Base-by-base conservation (phyloP, 2,113 vertebrate species). In the Boleophthalmus pectinirostris region DNA sequence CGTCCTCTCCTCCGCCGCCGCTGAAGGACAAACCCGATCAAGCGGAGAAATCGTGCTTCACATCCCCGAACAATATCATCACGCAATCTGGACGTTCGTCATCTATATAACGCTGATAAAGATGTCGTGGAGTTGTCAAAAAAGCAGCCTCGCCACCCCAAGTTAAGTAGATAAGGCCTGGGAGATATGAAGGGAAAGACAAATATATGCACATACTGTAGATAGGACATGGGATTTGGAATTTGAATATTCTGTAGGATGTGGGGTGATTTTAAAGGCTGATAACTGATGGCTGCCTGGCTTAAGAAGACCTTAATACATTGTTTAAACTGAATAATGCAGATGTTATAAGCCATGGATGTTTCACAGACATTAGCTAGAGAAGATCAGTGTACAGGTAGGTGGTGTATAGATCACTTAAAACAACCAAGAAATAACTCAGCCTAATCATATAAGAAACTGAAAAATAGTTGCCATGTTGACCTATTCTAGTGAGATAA, bases 11-110 rank as follows among this genome's bases (percentile, higher is more conserved):
- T 87, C 25, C 58, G 74, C 66, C 58, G 77, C 66, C 71, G 87
- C 78, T 88, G 84, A 92, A 92, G 88, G 87, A 92, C 88, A 78
- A 86, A 82, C 21, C 63, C 86, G 80, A 57, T 79, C 82, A 73
- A 83, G 80, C 78, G 57, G 70, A 58, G 74, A 80, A 76, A 80
- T 79, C 71, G 73, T 49, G 79, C 84, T 66, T 75, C 68, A 86
- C 75, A 78, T 72, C 38, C 65, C 73, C 54, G 23, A 8, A 65
- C 64, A 69, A 24, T 21, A 12, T 75, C 80, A 69, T 76, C 64
- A 68, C 72, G 68, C 67, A 68, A 23, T 20, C 4, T 54, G 45
- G 54, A n/a, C 64, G 71, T 71, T 51, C 21, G n/a, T 74, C 67
- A 71, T 83, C 78, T 80, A 77, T 77, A 83, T 84, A 53, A 66